These are phyloP conservation scores for Lithophane socia DNA, from an alignment of 2,888 invertebrate genomes.

Conservation along the genomic window DNA sequence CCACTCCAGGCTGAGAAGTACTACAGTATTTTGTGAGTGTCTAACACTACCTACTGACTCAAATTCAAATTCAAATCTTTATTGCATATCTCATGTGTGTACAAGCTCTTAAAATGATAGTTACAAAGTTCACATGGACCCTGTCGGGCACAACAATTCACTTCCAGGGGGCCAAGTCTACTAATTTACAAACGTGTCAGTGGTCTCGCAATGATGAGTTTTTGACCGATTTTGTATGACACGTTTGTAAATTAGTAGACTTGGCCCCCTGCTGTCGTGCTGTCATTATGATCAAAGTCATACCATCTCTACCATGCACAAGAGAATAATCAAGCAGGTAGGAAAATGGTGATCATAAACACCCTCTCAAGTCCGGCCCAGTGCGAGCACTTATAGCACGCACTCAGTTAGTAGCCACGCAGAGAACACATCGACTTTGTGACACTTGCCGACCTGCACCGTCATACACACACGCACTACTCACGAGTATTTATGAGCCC, in stretches of 20 bases:
- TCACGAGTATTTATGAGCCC: background rate
- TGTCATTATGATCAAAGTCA: background rate
- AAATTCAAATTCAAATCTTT: too few relatives aligned
- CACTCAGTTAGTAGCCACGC: constrained; percentile 60
- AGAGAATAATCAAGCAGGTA: background rate
- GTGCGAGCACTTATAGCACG: constrained; percentile 45
- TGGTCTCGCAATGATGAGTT: too few relatives aligned
- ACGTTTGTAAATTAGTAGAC: too few relatives aligned
- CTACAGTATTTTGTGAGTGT: background rate
- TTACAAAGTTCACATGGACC: too few relatives aligned
- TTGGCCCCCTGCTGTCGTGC: background rate
- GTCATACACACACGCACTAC: constrained; percentile 7
- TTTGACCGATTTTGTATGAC: too few relatives aligned
- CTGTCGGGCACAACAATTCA: too few relatives aligned
- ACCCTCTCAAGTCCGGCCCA: constrained; percentile 40
- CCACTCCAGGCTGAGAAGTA: background rate
- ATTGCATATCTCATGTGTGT: too few relatives aligned
- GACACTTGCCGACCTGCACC: constrained; percentile 58
- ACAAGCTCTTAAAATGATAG: too few relatives aligned
- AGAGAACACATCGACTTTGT: constrained; percentile 62
- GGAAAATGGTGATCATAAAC: background rate
- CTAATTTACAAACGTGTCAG: too few relatives aligned
- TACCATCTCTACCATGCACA: background rate
- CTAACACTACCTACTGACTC: background rate
- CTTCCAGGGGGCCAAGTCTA: background rate